A percentile compares a stretch with the other conserved stretches of the same genome.
These are phyloP conservation scores for Cybosia mesomella DNA, from an alignment of 2,888 invertebrate genomes.

Conservation along the genomic window DNA sequence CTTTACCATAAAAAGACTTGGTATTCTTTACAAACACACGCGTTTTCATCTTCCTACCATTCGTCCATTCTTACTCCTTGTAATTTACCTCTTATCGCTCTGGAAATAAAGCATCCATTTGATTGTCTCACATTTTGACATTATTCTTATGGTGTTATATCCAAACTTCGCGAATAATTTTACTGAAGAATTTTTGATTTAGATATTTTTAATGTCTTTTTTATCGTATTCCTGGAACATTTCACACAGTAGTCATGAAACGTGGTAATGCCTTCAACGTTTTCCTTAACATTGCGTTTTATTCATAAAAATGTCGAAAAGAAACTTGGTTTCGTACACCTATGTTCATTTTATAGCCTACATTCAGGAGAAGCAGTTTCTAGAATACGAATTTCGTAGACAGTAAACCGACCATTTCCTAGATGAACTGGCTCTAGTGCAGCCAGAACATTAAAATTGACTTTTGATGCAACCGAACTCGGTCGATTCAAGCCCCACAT, in stretches of 20 bases:
- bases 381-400: background rate
- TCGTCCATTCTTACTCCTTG: background rate
- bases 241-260: slow-evolving; percentile 26
- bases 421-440: too few species aligned
- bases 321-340: background rate
- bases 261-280: slow-evolving; percentile 25
- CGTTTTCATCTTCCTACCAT: background rate
- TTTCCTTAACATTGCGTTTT: slow-evolving; percentile 18
- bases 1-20: background rate
- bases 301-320: slow-evolving; percentile 13
- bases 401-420: too few species aligned
- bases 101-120: background rate
- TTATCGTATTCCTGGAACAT: slow-evolving; percentile 41
- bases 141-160: background rate
- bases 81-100: background rate
- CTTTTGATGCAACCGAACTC: background rate
- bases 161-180: slow-evolving; percentile 4
- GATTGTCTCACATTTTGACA: background rate
- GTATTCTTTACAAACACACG: background rate
- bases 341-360: background rate
- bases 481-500: too few species aligned
- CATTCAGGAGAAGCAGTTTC: background rate
- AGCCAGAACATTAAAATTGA: background rate
- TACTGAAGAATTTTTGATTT: slow-evolving; percentile 13
- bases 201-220: slow-evolving; percentile 20